Conservation (phyloP, 2,888 invertebrate species). For the Tyria jacobaeae region DNA sequence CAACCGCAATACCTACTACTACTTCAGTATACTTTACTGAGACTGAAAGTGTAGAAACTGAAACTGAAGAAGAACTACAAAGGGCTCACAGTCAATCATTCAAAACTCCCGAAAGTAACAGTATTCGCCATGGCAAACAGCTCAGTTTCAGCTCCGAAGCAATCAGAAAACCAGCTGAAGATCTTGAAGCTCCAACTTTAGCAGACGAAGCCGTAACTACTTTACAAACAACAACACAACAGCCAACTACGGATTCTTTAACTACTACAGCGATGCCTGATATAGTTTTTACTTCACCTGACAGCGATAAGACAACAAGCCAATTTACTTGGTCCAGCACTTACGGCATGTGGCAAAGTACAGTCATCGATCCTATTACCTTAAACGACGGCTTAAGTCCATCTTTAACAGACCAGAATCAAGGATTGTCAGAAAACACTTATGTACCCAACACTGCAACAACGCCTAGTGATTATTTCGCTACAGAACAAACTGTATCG, state of each 20-base stretch:
- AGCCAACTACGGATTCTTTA: constrained; percentile 61
- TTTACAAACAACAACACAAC: constrained; percentile 64
- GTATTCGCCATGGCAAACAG: constrained; percentile 76
- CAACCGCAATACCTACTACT: constrained; percentile 62
- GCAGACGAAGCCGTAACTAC: constrained; percentile 65
- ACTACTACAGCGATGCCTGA: constrained; percentile 62
- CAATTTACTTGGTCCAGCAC: constrained; percentile 79
- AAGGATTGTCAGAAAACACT: constrained; percentile 61
- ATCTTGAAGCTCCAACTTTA: constrained; percentile 77
- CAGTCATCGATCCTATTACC: constrained; percentile 90
- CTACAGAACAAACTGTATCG: constrained; percentile 68
- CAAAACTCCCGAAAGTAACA: constrained; percentile 85
- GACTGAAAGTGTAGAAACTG: constrained; percentile 77
- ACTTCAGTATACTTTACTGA: constrained; percentile 76
- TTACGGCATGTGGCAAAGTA: constrained; percentile 88
- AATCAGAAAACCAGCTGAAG: constrained; percentile 73
- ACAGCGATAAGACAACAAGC: constrained; percentile 75
- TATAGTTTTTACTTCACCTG: constrained; percentile 75
- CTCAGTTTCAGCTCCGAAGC: constrained; percentile 63
- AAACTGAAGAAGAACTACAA: constrained; percentile 88
- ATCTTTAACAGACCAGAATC: constrained; percentile 63
- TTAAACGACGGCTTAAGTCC: constrained; percentile 89
- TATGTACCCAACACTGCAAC: constrained; percentile 66
- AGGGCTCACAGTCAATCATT: constrained; percentile 91
- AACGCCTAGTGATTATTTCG: constrained; percentile 62